Conservation (phyloP, 2,797 vertebrate genomes). For the Dendrocincla tyrannina region DNA sequence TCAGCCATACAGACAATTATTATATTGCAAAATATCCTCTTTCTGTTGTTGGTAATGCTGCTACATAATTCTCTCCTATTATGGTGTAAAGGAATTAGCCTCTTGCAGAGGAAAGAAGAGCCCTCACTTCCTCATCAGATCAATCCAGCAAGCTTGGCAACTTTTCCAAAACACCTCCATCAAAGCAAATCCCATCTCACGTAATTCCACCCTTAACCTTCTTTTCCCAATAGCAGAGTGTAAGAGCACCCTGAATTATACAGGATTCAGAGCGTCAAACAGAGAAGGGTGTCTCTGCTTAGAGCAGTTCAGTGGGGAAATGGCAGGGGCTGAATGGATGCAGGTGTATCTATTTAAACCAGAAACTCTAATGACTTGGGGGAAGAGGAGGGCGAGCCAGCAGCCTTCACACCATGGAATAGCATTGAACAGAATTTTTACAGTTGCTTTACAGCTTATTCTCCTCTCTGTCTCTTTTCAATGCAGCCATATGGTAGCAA, state of each 20-base stretch:
- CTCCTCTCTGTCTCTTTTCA: slow-evolving; percentile 17
- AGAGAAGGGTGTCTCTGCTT: background rate
- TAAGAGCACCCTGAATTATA: background rate
- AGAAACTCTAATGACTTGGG: background rate
- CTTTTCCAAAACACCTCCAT: slow-evolving; percentile 17
- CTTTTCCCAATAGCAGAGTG: background rate
- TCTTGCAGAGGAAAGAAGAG: background rate
- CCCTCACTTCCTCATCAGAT: background rate
- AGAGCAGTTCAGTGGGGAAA: background rate
- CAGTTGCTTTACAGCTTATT: slow-evolving; percentile 23
- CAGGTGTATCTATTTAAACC: slow-evolving; percentile 8
- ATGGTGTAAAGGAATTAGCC: background rate
- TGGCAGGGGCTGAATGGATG: background rate
- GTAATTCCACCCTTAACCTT: background rate
- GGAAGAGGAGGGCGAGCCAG: background rate
- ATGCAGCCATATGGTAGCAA: slow-evolving; percentile 5
- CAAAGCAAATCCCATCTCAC: background rate
- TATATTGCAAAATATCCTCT: slow-evolving; percentile 63
- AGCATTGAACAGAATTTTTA: background rate
- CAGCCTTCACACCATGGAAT: background rate
- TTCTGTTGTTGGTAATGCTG: slow-evolving; percentile 18
- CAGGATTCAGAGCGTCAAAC: background rate
- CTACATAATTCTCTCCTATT: background rate
- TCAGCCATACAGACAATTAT: slow-evolving; percentile 68
- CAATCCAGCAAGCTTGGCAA: background rate